These are phyloP conservation scores for Florisuga fusca DNA, from an alignment of 2,797 vertebrate species.

Conservation along the genomic window DNA sequence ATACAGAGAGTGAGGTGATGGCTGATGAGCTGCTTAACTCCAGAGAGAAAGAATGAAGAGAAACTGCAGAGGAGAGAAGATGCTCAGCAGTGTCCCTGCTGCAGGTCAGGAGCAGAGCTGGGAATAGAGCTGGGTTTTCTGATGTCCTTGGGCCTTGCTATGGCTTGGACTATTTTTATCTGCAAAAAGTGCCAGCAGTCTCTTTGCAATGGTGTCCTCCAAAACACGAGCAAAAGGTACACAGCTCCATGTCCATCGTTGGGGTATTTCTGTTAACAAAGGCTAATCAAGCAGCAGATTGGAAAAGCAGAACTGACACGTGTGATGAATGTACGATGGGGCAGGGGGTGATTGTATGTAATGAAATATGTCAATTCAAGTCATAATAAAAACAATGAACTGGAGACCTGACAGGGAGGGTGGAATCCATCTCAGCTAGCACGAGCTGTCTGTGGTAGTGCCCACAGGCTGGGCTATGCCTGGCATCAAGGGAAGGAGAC, in stretches of 20 bases:
- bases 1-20: rapidly evolving
- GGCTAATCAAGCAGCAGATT: slow-evolving; percentile 41
- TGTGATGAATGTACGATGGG: not conserved
- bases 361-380: slow-evolving; percentile 57
- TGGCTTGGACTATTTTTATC: slow-evolving; percentile 9
- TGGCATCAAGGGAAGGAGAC: not conserved
- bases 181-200: not conserved
- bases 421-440: not conserved
- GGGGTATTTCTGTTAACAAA: not conserved
- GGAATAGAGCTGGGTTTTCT: not conserved
- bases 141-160: not conserved
- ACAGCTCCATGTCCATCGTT: not conserved
- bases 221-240: not conserved
- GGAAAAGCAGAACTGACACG: slow-evolving; percentile 49
- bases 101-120: not conserved
- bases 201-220: not conserved
- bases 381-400: slow-evolving; percentile 20
- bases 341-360: not conserved
- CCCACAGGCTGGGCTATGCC: not conserved
- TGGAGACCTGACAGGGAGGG: slow-evolving; percentile 11
- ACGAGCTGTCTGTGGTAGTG: not conserved
- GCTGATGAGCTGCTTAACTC: not conserved
- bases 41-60: not conserved
- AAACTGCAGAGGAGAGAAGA: not conserved
- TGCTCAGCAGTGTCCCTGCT: rapidly evolving